Base-by-base conservation (phyloP, 2,888 invertebrate species). In the Laothoe populi region DNA sequence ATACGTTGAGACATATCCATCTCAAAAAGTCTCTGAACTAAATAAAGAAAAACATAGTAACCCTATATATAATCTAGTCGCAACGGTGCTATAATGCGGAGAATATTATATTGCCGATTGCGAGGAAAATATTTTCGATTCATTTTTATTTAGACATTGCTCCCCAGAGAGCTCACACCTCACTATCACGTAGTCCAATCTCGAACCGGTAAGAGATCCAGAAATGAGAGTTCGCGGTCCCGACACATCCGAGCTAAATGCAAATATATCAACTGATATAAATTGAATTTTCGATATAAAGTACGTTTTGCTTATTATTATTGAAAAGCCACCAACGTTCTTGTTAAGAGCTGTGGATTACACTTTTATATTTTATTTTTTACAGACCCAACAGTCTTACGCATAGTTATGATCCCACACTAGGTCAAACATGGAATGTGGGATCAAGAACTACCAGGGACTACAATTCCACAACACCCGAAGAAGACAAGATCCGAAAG, bases 141-240 rank as follows among this genome's bases (percentile, higher is more conserved):
- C 31, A 53, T 53, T 19, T 53, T 53, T 35, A 53, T 53, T 53
- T 35, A 35, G 53, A 53, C 35, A 53, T 53, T 53, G 53, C 19
- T 53, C 53, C 35, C 53, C 10, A 16, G 49, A 35, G 53, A 53
- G 10, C 53, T 53, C 31, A 53, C 53, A 53, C 10, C 53, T 53
- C 31, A 31, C 31, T 19, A 19, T 53, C 53, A 53, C 53, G 53
- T 53, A 53, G 35, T 19, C 31, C 35, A 53, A 53, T 53, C 53
- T 53, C 53, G 53, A 35, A 35, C 3, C 53, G 19, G 35, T 35
- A 53, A 53, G 31, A 10, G 19, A 1, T 31, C 31, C 35, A 53
- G 35, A 53, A 53, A 46, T 46, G 23, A 46, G 31, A 53, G 21
- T 31, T 31, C 35, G 35, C 35, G 53, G 31, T 31, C 31, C 11